phyloP scores from a whole-genome alignment of 1,140 invertebrate genomes.

The Drosophila kikkawai region DNA sequence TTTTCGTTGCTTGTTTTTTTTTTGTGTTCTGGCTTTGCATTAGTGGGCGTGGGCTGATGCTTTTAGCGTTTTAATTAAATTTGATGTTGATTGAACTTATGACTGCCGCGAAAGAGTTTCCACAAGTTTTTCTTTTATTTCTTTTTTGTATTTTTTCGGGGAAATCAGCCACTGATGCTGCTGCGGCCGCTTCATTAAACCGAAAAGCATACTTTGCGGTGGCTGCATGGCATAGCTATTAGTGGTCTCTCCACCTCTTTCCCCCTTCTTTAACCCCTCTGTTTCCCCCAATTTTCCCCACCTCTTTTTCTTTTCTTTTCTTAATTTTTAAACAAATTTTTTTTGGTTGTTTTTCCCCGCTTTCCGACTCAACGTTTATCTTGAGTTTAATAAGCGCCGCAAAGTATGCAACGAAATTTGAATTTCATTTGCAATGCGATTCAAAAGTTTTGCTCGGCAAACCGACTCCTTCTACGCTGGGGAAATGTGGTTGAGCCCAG shows the following conservation, averaged over 20 bases:
- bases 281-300: neutral
- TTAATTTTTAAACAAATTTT: no score
- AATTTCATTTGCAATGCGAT: slow-evolving; percentile 43
- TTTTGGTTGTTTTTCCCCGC: neutral
- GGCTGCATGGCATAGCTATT: slow-evolving; percentile 42
- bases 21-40: slow-evolving; percentile 48
- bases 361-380: slow-evolving; percentile 23
- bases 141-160: neutral
- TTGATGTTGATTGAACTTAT: slow-evolving; percentile 82
- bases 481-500: slow-evolving; percentile 13
- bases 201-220: slow-evolving; percentile 55
- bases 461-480: neutral
- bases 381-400: slow-evolving; percentile 31
- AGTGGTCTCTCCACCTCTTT: slow-evolving; percentile 17
- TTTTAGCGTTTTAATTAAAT: slow-evolving; percentile 83
- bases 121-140: slow-evolving; percentile 30
- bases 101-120: slow-evolving; percentile 60
- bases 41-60: slow-evolving; percentile 63
- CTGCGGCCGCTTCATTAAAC: slow-evolving; percentile 52
- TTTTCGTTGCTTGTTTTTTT: slow-evolving; percentile 7
- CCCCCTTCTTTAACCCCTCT: neutral
- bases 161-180: slow-evolving; percentile 27
- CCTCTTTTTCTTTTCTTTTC: neutral
- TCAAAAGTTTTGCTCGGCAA: slow-evolving; percentile 5
- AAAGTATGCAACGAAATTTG: slow-evolving; percentile 53